These are phyloP conservation scores for Phrynocephalus versicolor DNA, from an alignment of 2,113 vertebrate genomes.

Conservation along the genomic window DNA sequence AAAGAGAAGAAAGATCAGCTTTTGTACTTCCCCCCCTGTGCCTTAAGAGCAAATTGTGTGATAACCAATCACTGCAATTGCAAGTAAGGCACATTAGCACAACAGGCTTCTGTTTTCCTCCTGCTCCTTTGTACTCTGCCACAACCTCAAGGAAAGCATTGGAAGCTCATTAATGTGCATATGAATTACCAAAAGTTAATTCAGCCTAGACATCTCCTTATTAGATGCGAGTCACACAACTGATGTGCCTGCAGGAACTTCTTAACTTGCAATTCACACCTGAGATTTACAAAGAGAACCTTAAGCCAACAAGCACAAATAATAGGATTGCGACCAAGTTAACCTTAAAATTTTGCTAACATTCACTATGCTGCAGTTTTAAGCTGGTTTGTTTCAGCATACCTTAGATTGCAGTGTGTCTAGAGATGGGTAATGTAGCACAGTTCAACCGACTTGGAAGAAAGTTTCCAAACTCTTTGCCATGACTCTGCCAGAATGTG, in stretches of 20 bases:
- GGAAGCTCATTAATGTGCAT: no score
- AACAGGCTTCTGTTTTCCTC: constrained; percentile 2
- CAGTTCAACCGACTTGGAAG: not conserved
- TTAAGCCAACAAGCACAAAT: no score
- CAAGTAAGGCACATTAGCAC: not conserved
- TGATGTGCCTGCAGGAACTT: no score
- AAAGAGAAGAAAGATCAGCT: constrained; percentile 48
- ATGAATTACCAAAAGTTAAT: no score
- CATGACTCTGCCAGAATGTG: no score
- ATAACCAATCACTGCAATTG: constrained; percentile 32
- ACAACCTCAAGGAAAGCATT: not conserved
- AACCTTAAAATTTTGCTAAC: not conserved
- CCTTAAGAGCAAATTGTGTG: constrained; percentile 27
- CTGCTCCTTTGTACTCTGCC: not conserved
- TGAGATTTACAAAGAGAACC: not conserved
- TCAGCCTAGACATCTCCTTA: no score
- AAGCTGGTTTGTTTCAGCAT: not conserved
- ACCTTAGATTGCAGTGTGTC: not conserved
- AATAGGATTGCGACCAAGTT: not conserved
- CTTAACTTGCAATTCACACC: not conserved
- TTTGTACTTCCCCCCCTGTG: constrained; percentile 22
- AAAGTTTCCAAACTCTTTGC: not conserved
- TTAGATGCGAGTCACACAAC: no score
- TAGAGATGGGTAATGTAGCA: not conserved
- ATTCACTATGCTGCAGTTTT: not conserved